These are phyloP conservation scores for Melanostoma scalare DNA, from an alignment of 2,888 invertebrate genomes.

Conservation along the genomic window DNA sequence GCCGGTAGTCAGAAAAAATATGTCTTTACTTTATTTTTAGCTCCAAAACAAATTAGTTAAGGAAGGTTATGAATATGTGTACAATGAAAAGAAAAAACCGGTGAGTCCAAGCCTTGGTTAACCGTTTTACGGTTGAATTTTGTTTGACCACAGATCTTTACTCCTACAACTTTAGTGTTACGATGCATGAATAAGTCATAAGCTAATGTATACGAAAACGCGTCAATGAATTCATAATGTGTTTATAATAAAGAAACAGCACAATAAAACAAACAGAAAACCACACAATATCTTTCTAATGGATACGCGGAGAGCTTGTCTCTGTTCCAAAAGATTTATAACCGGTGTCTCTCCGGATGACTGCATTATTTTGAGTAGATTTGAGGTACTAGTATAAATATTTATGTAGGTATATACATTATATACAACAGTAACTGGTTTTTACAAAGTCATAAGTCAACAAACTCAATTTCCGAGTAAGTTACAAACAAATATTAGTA, in stretches of 20 bases:
- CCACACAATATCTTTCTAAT: background rate
- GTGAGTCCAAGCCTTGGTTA: background rate
- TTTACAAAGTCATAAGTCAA: background rate
- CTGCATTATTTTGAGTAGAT: background rate
- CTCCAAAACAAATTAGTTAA: background rate
- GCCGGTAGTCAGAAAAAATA: background rate
- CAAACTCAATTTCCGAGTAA: background rate
- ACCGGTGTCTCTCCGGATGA: background rate
- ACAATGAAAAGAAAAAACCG: background rate
- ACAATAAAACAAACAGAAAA: background rate
- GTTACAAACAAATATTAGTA: background rate
- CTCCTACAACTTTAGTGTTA: constrained; percentile 20
- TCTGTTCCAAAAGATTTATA: constrained; percentile 15
- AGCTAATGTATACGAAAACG: background rate
- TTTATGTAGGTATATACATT: background rate
- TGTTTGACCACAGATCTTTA: background rate
- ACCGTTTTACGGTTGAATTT: background rate
- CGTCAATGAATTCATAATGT: background rate
- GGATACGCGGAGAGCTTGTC: background rate
- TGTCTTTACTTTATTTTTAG: background rate
- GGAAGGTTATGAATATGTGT: constrained; percentile 19
- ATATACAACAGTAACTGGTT: background rate
- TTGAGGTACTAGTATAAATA: constrained; percentile 10
- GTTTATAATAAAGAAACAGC: background rate
- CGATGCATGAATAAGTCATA: background rate